phyloP scores from a whole-genome alignment of 2,888 invertebrate species.

The Sinelater perroti region DNA sequence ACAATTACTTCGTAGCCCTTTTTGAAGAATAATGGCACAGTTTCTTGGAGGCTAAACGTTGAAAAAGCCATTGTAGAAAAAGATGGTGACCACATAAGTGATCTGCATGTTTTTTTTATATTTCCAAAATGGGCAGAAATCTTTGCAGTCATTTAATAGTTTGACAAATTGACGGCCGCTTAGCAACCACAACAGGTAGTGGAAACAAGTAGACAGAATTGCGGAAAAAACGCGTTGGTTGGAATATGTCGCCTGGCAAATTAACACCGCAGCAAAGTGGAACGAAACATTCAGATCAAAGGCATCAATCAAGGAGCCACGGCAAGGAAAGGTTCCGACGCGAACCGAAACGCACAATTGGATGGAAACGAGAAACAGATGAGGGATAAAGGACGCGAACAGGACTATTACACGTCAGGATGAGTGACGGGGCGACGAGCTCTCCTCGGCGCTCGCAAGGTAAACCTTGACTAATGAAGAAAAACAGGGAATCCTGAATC shows the following conservation, averaged over 20 bases:
- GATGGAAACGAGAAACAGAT: constrained; percentile 33
- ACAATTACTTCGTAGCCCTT: too few relatives aligned
- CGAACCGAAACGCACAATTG: constrained; percentile 34
- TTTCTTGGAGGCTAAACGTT: too few relatives aligned
- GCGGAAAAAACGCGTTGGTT: constrained; percentile 5
- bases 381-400: constrained; percentile 31
- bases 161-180: too few relatives aligned
- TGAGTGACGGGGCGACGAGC: constrained; percentile 34
- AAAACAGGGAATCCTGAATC: constrained; percentile 27
- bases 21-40: too few relatives aligned
- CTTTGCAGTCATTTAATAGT: too few relatives aligned
- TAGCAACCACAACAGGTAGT: too few relatives aligned
- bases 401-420: constrained; percentile 33
- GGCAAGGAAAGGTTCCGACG: constrained; percentile 27
- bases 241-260: constrained; percentile 17
- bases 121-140: too few relatives aligned
- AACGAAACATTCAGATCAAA: constrained; percentile 31
- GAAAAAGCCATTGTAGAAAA: too few relatives aligned
- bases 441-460: constrained; percentile 19
- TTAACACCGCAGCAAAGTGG: constrained; percentile 22
- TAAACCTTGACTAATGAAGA: constrained; percentile 34
- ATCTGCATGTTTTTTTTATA: too few relatives aligned
- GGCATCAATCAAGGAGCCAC: constrained; percentile 29
- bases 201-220: too few relatives aligned
- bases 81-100: too few relatives aligned